Conservation (phyloP, 2,797 vertebrate genomes). For the Myotis pilosus region DNA sequence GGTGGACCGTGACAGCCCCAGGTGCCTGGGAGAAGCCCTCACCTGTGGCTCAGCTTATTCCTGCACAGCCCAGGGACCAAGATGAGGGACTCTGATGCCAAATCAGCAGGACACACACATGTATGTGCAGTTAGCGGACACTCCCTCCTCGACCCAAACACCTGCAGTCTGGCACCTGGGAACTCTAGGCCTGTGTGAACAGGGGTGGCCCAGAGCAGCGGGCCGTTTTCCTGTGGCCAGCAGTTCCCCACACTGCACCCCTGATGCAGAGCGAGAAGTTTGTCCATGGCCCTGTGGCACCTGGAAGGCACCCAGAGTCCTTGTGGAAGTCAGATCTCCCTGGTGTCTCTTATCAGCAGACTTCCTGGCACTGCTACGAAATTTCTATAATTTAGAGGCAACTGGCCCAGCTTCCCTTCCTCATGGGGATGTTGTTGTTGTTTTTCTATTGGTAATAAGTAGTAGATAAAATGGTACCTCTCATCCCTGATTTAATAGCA, state of each 20-base stretch:
- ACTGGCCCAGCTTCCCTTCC: not conserved
- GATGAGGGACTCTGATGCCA: not conserved
- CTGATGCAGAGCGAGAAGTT: not conserved
- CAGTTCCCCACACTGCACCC: not conserved
- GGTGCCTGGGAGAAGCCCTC: not conserved
- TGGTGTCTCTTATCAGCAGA: not conserved
- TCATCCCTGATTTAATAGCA: not conserved
- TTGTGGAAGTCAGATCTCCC: not conserved
- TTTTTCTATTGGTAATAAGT: not conserved
- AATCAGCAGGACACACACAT: not conserved
- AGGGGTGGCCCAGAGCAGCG: too few relatives aligned
- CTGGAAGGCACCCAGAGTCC: not conserved
- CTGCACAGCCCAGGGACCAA: not conserved
- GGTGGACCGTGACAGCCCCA: not conserved
- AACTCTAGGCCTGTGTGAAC: not conserved
- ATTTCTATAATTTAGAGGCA: not conserved
- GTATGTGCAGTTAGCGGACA: accelerated
- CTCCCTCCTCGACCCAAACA: accelerated
- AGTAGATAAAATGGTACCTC: conserved; percentile 22
- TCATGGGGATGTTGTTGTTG: not conserved
- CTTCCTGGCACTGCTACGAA: not conserved
- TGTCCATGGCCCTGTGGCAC: not conserved
- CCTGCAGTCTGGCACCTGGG: not conserved
- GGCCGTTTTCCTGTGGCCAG: not conserved
- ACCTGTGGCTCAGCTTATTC: not conserved